These are phyloP conservation scores for Diadegma fenestrale DNA, from an alignment of 2,888 invertebrate species.

Conservation along the genomic window DNA sequence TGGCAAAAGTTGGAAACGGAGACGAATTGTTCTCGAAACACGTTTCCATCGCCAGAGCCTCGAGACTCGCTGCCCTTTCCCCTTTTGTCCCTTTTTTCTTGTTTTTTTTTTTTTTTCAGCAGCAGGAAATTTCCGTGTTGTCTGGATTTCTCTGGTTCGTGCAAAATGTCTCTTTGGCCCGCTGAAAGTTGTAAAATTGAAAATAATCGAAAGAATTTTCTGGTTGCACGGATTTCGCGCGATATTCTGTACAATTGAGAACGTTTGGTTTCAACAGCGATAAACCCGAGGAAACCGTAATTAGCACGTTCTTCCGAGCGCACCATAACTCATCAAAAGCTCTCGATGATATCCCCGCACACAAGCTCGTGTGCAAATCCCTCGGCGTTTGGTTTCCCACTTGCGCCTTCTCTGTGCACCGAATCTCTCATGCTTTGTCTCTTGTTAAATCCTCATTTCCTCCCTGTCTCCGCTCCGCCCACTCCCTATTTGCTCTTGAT, in stretches of 20 bases:
- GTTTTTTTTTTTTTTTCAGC: slow-evolving; percentile 17
- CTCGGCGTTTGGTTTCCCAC: slow-evolving; percentile 52
- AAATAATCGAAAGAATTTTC: background rate
- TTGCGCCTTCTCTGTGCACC: slow-evolving; percentile 26
- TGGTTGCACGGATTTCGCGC: background rate
- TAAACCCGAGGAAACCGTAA: slow-evolving; percentile 65
- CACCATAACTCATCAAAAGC: slow-evolving; percentile 64
- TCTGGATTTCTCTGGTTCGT: slow-evolving; percentile 32
- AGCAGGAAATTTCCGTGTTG: background rate
- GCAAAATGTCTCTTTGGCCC: slow-evolving; percentile 24
- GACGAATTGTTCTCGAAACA: slow-evolving; percentile 67
- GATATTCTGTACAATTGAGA: slow-evolving; percentile 1
- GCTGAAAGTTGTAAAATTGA: background rate
- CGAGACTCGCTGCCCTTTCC: slow-evolving; percentile 41
- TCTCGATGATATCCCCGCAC: slow-evolving; percentile 60
- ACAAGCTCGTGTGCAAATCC: slow-evolving; percentile 62
- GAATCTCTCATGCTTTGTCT: slow-evolving; percentile 28
- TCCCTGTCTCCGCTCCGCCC: slow-evolving; percentile 1
- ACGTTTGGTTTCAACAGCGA: slow-evolving; percentile 50
- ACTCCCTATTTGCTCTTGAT: slow-evolving; percentile 20
- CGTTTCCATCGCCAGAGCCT: slow-evolving; percentile 62
- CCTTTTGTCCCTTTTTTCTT: slow-evolving; percentile 11
- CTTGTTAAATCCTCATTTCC: slow-evolving; percentile 20
- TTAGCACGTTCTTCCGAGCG: slow-evolving; percentile 73
- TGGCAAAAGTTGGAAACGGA: slow-evolving; percentile 67